phyloP scores from a whole-genome alignment of 2,888 invertebrate species.

The Enchytraeus crypticus region DNA sequence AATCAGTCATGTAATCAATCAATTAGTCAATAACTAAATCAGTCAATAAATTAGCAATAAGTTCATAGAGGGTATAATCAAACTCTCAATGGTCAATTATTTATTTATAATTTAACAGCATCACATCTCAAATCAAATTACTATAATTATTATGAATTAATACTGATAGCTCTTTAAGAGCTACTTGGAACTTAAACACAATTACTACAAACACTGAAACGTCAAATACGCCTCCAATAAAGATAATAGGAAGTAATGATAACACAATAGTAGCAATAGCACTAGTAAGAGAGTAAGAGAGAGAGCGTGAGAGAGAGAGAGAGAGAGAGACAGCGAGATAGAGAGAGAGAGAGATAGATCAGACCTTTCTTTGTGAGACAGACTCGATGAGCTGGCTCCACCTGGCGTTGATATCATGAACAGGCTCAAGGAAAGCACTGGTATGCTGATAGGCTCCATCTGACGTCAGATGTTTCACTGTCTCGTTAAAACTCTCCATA shows the following conservation, averaged over 20 bases:
- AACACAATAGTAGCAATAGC: no score
- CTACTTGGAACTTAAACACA: not conserved
- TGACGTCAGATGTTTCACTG: conserved; percentile 89
- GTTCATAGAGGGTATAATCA: not conserved
- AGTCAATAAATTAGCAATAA: no score
- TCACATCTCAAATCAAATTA: not conserved
- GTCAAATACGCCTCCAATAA: no score
- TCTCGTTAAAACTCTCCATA: conserved; percentile 84
- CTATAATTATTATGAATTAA: not conserved
- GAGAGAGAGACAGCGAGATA: no score
- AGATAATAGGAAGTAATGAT: no score
- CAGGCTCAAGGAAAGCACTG: conserved; percentile 80
- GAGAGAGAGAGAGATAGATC: no score
- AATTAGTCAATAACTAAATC: no score
- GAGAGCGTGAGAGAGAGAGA: no score
- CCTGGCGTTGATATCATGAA: conserved; percentile 77
- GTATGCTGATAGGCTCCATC: conserved; percentile 84
- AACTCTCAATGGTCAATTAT: not conserved
- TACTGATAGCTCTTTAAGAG: not conserved
- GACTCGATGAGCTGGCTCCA: conserved; percentile 88
- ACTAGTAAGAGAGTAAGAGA: no score
- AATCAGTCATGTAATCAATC: no score
- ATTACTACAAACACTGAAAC: not conserved
- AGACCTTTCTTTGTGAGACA: conserved; percentile 56
- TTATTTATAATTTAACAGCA: not conserved